Evolutionary conservation across 1,140 invertebrate genomes (phyloP), one percentile per base, ranked within the genome.

Genomic region (Telenomus remus): DNA sequence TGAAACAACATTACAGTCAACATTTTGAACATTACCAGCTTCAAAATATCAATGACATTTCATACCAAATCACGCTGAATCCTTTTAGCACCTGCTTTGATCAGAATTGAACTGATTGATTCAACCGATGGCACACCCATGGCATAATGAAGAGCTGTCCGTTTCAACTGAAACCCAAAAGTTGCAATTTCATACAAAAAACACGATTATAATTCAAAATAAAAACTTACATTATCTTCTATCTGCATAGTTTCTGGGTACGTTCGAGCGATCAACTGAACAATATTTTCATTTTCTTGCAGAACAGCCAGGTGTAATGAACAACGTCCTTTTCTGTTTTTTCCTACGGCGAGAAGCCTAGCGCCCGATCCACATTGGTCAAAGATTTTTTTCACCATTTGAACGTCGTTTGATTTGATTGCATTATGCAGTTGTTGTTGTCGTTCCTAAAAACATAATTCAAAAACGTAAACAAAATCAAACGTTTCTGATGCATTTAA

Each of bases 71-170:
- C 96, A 85, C 96, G 96, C 2, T 93, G 87, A 0, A 93, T 91
- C 53, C 95, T 89, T 82, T 94, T 94, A 15, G 95, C 94, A 11
- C 95, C 95, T 0, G 92, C 91, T 82, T 93, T 91, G 15, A 96
- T 95, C 0, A 96, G 87, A 51, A 96, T 91, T 54, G 91, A 90
- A 78, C 94, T 95, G 11, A 96, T 87, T 1, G 90, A 89, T 86
- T 96, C 95, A 39, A 96, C 93, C 56, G 94, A 92, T 46, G 94
- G 93, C 2, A 95, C 91, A 10, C 94, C 95, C 95, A 97, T 95
- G 0, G 95, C 95, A 83, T 96, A 97, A 84, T 97, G 95, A 27
- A 97, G 87, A 5, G 95, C 91, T 0, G 94, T 95, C 79, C 95
- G 91, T 80, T 96, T 94, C 86, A 97, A 83, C 95, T 97, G 84